Evolutionary conservation across 2,888 invertebrate genomes (phyloP).

Genomic region (Melangyna quadrimaculata): DNA sequence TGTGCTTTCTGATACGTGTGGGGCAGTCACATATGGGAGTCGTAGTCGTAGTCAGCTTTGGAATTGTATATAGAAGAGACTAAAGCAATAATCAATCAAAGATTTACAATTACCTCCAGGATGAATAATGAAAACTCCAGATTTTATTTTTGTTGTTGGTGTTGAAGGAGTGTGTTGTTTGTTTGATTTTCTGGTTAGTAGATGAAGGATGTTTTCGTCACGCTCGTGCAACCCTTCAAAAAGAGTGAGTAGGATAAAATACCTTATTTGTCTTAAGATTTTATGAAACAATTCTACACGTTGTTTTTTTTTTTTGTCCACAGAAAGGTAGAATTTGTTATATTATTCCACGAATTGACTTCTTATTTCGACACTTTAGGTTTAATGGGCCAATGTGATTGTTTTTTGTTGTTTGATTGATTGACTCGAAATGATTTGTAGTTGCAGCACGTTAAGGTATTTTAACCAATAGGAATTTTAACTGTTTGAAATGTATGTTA

Average conservation of each 20-base stretch:
- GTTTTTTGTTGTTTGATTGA: not conserved
- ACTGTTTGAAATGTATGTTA: not conserved
- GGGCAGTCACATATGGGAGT: constrained; percentile 54
- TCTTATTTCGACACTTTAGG: not conserved
- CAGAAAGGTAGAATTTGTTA: not conserved
- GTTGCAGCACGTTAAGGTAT: not conserved
- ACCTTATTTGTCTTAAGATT: not conserved
- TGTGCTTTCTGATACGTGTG: constrained; percentile 50
- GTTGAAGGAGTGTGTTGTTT: not conserved
- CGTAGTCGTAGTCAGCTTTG: constrained; percentile 61
- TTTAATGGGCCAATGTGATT: constrained; percentile 1
- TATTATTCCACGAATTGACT: constrained; percentile 1
- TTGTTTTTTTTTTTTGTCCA: too few species aligned
- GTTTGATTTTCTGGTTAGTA: not conserved
- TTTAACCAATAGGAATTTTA: not conserved
- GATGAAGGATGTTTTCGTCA: constrained; percentile 11
- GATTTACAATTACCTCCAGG: constrained; percentile 67
- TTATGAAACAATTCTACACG: not conserved
- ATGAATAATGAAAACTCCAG: constrained; percentile 67
- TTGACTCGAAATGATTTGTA: not conserved
- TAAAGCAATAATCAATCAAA: constrained; percentile 71
- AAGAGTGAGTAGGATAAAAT: not conserved
- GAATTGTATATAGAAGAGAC: constrained; percentile 70
- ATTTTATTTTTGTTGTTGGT: not conserved
- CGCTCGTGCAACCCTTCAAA: not conserved